Evolutionary conservation across 2,797 vertebrate species (phyloP).

Genomic region (Euphonia xanthogaster): DNA sequence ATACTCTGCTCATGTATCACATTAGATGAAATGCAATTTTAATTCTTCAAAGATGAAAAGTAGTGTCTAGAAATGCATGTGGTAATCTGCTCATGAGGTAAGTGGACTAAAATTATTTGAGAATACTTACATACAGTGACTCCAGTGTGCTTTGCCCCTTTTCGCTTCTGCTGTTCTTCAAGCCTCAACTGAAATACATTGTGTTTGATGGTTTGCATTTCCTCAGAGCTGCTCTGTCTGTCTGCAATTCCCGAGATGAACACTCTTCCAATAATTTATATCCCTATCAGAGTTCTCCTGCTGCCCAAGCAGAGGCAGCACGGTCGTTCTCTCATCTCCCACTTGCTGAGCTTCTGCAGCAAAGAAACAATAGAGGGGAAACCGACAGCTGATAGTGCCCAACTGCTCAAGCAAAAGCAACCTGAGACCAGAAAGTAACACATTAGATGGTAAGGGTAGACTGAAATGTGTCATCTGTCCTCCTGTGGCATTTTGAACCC

Average conservation of each 20-base stretch:
- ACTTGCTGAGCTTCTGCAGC: conserved; percentile 78
- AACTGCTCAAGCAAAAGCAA: conserved; percentile 69
- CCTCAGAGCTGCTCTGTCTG: conserved; percentile 75
- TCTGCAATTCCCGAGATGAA: conserved; percentile 65
- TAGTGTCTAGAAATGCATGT: not conserved
- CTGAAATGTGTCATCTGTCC: conserved; percentile 56
- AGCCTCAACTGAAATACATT: conserved; percentile 73
- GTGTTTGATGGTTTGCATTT: conserved; percentile 80
- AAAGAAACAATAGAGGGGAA: conserved; percentile 82
- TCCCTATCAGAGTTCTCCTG: conserved; percentile 49
- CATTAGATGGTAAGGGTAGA: conserved; percentile 49
- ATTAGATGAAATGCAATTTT: not conserved
- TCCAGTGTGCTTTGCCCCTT: conserved; percentile 76
- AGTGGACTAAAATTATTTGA: conserved; percentile 13
- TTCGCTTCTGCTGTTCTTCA: conserved; percentile 72
- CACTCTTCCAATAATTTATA: conserved; percentile 47
- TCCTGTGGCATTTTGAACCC: conserved; percentile 39
- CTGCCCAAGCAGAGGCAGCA: conserved; percentile 64
- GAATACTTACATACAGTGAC: conserved; percentile 80
- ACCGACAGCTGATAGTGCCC: conserved; percentile 78
- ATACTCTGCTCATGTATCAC: not conserved
- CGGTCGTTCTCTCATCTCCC: conserved; percentile 80
- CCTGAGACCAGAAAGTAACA: conserved; percentile 66
- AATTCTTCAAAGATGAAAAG: not conserved
- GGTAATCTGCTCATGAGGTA: not conserved